Evolutionary conservation across 2,113 vertebrate genomes (phyloP), one percentile per base, ranked within the genome.

Genomic region (Cheilinus undulatus): DNA sequence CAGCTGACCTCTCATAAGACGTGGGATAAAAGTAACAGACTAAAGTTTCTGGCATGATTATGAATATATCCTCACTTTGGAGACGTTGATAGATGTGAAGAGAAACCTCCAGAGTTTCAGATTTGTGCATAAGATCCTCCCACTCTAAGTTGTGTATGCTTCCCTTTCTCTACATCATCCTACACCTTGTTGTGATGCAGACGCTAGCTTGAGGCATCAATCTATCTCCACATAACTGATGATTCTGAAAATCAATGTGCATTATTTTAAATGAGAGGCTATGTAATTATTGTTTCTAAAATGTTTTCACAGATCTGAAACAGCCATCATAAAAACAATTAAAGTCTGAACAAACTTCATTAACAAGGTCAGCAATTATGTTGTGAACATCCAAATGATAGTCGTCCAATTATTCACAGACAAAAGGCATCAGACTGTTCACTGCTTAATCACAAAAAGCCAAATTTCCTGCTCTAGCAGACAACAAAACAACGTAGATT

Each of bases 401-500:
- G 24, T 58, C 62, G 15, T 32, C 27, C 38, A 73, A 71, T 69
- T 74, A 87, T 59, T 59, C 57, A 56, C 22, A 80, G 62, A 72
- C 48, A 42, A 42, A 42, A 42, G 40, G 40, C 40, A 65, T 53
- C 48, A 54, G 42, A 46, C 13, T 52, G 20, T 59, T 78, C 24
- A 40, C 7, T 58, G 54, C 36, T 62, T 69, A 70, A 79, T 83
- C 43, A 84, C 46, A 80, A 63, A 87, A 66, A 74, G 61, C 2
- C 36, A 67, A 7, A 68, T 67, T 59, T 72, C 64, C 67, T 75
- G 52, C 58, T 64, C 50, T 49, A 8, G 52, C 68, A 72, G 54
- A 85, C 66, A 86, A 67, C 54, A 76, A 64, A 71, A 78, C 71
- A 79, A 69, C 34, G 43, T 46, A 63, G 73, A 80, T 86, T 66